A percentile compares a stretch with the other conserved stretches of the same genome.
These are phyloP conservation scores for Aplodontia rufa DNA, from an alignment of 2,113 vertebrate species.

Conservation along the genomic window DNA sequence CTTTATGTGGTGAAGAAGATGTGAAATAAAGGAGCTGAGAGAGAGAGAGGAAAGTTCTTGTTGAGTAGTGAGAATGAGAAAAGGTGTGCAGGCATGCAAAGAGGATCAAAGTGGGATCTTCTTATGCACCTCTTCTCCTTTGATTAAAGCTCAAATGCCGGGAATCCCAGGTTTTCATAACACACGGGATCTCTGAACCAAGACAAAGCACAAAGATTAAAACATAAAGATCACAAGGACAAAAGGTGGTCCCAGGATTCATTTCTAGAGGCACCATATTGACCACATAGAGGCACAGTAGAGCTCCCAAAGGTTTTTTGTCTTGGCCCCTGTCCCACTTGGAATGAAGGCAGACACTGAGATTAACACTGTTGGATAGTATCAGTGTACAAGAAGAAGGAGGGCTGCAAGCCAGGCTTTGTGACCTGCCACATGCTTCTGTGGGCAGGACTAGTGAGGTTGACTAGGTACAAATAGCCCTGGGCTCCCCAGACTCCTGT, in stretches of 20 bases:
- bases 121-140: not conserved
- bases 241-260: not conserved
- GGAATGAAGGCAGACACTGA: too few species aligned
- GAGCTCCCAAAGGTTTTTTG: not conserved
- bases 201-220: too few species aligned
- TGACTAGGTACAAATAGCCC: not conserved
- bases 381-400: not conserved
- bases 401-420: not conserved
- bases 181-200: too few species aligned
- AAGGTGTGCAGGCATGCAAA: too few species aligned
- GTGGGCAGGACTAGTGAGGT: not conserved
- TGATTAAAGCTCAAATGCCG: too few species aligned
- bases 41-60: too few species aligned
- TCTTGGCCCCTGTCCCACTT: too few species aligned
- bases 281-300: not conserved
- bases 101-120: too few species aligned
- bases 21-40: too few species aligned
- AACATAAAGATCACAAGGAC: not conserved
- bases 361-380: not conserved
- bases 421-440: not conserved
- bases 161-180: too few species aligned
- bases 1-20: not conserved
- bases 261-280: not conserved
- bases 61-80: too few species aligned
- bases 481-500: not conserved